Conservation (phyloP, 2,797 vertebrate species). For the Cyclura pinguis region DNA sequence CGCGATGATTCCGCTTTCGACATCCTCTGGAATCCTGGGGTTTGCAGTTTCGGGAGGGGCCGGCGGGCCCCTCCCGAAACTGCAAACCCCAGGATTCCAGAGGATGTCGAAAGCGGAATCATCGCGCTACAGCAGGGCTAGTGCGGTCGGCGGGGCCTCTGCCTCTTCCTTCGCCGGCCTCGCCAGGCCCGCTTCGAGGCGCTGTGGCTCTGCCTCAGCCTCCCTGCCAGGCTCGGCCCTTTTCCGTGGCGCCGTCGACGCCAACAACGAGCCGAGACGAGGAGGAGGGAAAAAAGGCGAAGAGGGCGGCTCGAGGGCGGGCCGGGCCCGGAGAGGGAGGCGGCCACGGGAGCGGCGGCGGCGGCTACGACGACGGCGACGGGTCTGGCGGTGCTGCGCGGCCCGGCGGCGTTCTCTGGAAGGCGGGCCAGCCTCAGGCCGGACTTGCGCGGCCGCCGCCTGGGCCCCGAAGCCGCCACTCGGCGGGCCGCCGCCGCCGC, state of each 20-base stretch:
- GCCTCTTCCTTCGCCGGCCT: neutral
- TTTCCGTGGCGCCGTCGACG: neutral
- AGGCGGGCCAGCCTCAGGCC: neutral
- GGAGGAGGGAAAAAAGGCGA: neutral
- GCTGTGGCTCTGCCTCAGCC: constrained; percentile 13
- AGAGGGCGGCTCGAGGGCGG: neutral
- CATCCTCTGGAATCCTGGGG: too few species aligned
- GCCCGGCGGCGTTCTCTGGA: too few species aligned
- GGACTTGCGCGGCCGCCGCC: too few species aligned
- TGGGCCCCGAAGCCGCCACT: too few species aligned
- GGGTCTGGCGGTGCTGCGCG: too few species aligned
- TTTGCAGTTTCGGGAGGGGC: too few species aligned
- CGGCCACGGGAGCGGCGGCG: neutral
- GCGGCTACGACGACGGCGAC: neutral
- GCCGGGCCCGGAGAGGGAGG: neutral
- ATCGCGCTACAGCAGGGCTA: too few species aligned
- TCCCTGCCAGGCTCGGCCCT: neutral
- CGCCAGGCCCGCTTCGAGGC: constrained; percentile 19
- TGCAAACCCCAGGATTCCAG: too few species aligned
- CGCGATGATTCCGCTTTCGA: too few species aligned
- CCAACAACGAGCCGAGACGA: neutral
- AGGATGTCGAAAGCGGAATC: too few species aligned
- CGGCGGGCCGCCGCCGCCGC: neutral
- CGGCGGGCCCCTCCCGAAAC: too few species aligned
- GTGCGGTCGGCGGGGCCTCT: too few species aligned